A percentile compares a stretch with the other conserved stretches of the same genome.
Evolutionary conservation across 2,113 vertebrate genomes (phyloP).

Genomic region (Furnarius figulus): DNA sequence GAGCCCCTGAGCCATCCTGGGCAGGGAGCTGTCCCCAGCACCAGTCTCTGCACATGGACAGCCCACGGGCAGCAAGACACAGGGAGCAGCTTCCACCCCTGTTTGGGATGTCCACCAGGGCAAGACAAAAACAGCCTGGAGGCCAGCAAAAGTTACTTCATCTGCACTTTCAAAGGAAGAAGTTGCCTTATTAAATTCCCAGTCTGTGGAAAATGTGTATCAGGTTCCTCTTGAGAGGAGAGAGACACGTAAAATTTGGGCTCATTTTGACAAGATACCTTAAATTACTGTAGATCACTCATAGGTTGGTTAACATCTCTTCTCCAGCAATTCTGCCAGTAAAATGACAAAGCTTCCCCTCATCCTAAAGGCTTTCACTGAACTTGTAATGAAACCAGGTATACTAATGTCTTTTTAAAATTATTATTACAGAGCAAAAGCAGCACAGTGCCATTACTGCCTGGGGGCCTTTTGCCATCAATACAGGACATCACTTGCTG

Average conservation of each 20-base stretch:
- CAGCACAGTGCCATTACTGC: fast-evolving
- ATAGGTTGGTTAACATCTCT: neutral
- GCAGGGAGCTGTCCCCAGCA: neutral
- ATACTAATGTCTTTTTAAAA: neutral
- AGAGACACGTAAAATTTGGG: neutral
- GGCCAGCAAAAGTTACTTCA: neutral
- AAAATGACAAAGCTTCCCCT: neutral
- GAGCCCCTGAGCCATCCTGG: neutral
- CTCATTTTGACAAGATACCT: neutral
- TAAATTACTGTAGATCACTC: neutral
- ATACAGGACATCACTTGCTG: neutral
- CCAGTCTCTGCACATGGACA: neutral
- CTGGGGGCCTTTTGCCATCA: neutral
- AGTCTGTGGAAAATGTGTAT: slow-evolving; percentile 2
- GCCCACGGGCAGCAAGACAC: neutral
- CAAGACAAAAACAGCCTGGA: neutral
- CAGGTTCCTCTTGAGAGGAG: neutral
- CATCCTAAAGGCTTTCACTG: neutral
- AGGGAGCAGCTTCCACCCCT: neutral
- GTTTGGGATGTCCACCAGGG: neutral
- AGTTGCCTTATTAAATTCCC: slow-evolving; percentile 17
- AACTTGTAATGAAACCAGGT: neutral
- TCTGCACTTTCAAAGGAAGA: neutral
- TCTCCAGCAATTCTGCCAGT: neutral
- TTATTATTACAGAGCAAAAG: neutral